Conservation (phyloP, 2,113 vertebrate species). For the Mellivora capensis region DNA sequence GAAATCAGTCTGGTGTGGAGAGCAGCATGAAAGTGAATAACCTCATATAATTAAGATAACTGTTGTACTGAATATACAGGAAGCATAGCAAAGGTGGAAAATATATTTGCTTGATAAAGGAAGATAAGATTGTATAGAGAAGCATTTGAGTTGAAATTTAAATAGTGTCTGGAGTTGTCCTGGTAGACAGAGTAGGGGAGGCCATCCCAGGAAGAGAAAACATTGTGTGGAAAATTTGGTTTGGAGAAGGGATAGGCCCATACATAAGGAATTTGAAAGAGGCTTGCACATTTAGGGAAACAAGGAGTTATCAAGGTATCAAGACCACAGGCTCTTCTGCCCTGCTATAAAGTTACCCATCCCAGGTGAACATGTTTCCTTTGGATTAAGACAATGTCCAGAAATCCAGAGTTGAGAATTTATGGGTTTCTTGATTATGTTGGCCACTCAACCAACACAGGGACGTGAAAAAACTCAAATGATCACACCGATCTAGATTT, state of each 20-base stretch:
- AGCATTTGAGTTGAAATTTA: not conserved
- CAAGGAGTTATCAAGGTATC: not conserved
- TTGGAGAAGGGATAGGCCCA: not conserved
- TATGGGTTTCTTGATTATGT: not conserved
- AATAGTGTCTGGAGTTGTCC: not conserved
- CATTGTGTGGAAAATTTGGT: not conserved
- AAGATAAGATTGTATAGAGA: not conserved
- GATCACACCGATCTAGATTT: not conserved
- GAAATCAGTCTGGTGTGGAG: not conserved
- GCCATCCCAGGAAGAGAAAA: not conserved
- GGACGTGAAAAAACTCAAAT: not conserved
- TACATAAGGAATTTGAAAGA: not conserved
- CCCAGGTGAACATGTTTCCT: not conserved
- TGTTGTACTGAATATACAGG: not conserved
- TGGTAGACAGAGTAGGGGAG: not conserved
- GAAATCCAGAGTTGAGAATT: not conserved
- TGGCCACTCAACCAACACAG: not conserved
- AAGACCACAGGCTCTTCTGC: not conserved
- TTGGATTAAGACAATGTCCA: not conserved
- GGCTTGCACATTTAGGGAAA: not conserved
- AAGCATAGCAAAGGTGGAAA: not conserved
- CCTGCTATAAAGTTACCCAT: not conserved
- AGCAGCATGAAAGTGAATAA: not conserved
- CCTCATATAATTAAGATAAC: not conserved
- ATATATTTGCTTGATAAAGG: not conserved